A percentile compares a stretch with the other conserved stretches of the same genome.
These are phyloP conservation scores for Saguinus midas DNA, from an alignment of 2,113 vertebrate species.

Conservation along the genomic window DNA sequence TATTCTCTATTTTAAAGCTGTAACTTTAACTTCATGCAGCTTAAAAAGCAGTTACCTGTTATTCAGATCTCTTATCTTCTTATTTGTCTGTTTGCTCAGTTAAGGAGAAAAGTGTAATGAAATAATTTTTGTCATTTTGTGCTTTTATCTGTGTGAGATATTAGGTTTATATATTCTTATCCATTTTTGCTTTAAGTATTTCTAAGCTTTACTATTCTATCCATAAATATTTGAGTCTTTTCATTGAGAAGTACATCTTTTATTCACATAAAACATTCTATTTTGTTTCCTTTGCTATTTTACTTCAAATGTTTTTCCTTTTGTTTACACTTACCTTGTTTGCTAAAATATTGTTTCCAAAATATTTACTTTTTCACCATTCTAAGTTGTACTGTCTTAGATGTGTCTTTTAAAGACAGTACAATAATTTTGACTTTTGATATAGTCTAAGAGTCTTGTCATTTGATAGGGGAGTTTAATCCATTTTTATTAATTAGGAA, in stretches of 20 bases:
- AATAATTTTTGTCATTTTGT: constrained; percentile 34
- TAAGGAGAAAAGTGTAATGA: not conserved
- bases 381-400: not conserved
- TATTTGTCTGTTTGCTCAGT: not conserved
- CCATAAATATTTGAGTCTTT: not conserved
- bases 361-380: not conserved
- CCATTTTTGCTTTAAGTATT: constrained; percentile 11
- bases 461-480: not conserved
- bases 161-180: not conserved
- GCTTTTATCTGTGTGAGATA: not conserved
- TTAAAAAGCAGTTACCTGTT: constrained; percentile 32
- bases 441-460: constrained; percentile 8
- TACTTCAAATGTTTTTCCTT: constrained; percentile 30
- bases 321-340: not conserved
- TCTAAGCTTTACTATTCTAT: constrained; percentile 7
- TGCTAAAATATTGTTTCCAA: constrained; percentile 8
- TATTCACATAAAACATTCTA: not conserved
- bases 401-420: not conserved
- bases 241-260: not conserved
- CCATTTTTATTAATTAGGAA: constrained; percentile 40
- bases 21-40: not conserved
- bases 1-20: constrained; percentile 33
- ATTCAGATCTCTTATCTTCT: constrained; percentile 48
- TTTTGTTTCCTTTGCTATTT: constrained; percentile 29
- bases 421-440: constrained; percentile 30